Percentiles rank a stretch among this genome's conserved stretches.
Evolutionary conservation across 2,888 invertebrate genomes (phyloP).

Genomic region (Himalopsyche tibetana): DNA sequence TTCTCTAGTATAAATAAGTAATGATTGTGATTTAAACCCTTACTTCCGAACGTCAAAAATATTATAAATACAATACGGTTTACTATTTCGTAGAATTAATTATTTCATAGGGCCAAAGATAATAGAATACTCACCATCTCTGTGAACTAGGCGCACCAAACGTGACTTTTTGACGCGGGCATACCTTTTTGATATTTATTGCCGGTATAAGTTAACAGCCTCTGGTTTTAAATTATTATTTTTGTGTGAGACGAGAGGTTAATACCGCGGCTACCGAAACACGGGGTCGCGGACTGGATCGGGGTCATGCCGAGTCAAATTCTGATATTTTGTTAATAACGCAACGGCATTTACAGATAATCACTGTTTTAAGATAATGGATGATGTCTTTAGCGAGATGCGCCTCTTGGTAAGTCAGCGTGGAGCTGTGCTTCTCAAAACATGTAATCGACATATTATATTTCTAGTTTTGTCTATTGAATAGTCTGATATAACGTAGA

Average conservation of each 20-base stretch:
- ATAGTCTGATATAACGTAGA: no score
- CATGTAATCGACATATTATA: no score
- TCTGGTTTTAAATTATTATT: slow-evolving; percentile 29
- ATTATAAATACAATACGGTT: no score
- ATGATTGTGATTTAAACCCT: no score
- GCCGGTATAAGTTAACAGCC: slow-evolving; percentile 11
- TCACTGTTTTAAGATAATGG: slow-evolving; percentile 46
- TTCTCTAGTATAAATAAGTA: no score
- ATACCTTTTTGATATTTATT: not conserved
- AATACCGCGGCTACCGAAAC: slow-evolving; percentile 55
- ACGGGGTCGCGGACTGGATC: slow-evolving; percentile 24
- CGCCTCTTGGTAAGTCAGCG: not conserved
- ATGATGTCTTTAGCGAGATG: slow-evolving; percentile 35
- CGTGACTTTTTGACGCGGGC: not conserved
- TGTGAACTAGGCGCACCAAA: not conserved
- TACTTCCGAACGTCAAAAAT: no score
- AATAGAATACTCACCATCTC: not conserved
- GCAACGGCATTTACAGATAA: slow-evolving; percentile 45
- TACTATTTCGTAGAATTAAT: no score
- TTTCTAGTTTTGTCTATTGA: no score
- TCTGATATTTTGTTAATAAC: slow-evolving; percentile 52
- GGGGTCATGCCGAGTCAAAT: slow-evolving; percentile 32
- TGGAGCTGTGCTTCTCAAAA: not conserved
- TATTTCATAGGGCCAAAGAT: no score
- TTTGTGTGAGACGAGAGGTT: slow-evolving; percentile 25